Evolutionary conservation across 2,888 invertebrate species (phyloP).

Genomic region (Callimorpha dominula): DNA sequence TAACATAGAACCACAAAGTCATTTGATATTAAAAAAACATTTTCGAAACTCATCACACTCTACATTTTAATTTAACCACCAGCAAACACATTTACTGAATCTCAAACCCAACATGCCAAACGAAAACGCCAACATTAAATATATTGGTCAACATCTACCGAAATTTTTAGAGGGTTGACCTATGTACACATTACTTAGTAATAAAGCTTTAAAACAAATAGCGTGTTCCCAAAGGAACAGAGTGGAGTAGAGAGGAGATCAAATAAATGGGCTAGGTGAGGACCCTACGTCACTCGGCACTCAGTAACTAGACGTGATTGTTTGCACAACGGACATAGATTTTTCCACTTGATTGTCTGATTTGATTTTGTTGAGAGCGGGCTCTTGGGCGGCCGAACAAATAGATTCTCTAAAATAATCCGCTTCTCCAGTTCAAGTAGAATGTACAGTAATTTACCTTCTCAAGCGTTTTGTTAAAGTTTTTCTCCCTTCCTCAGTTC

Average conservation of each 20-base stretch:
- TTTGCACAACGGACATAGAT: constrained; percentile 84
- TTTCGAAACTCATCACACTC: constrained; percentile 15
- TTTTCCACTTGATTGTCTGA: constrained; percentile 87
- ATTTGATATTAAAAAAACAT: constrained; percentile 12
- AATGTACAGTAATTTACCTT: constrained; percentile 36
- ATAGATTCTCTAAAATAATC: constrained; percentile 64
- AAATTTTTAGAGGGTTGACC: constrained; percentile 85
- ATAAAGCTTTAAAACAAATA: constrained; percentile 87
- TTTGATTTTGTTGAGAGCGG: constrained; percentile 81
- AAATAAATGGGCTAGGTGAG: constrained; percentile 74
- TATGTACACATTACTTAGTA: constrained; percentile 86
- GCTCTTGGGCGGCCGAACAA: constrained; percentile 69
- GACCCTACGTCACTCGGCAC: constrained; percentile 76
- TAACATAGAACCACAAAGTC: neutral
- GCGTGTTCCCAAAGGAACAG: constrained; percentile 66
- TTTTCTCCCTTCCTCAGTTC: constrained; percentile 4
- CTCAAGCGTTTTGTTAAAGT: constrained; percentile 25
- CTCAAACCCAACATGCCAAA: constrained; percentile 32
- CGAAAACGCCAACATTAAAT: constrained; percentile 67
- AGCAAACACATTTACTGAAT: constrained; percentile 17
- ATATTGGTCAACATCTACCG: constrained; percentile 78
- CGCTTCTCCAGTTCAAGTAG: constrained; percentile 41
- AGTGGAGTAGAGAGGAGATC: constrained; percentile 61
- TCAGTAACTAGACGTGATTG: constrained; percentile 85
- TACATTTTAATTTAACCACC: constrained; percentile 16